phyloP scores from a whole-genome alignment of 2,888 invertebrate species.

The Harpagoxenus sublaevis region DNA sequence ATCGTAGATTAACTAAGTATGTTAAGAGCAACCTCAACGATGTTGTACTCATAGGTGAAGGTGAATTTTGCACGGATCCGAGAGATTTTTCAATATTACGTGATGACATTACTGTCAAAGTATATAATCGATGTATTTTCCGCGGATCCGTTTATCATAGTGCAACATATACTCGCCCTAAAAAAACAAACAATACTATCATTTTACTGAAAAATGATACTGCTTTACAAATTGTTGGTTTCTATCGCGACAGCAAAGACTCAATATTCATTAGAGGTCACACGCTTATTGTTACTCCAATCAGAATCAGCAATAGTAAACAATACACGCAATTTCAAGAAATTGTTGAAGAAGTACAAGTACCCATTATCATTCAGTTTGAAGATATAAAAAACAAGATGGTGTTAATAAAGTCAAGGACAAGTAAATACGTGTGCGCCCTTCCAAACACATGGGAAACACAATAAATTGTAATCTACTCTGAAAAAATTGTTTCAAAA shows the following conservation, averaged over 20 bases:
- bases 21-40: no score
- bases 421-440: not conserved
- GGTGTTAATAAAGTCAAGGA: not conserved
- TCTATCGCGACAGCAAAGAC: not conserved
- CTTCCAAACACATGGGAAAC: not conserved
- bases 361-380: not conserved
- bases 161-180: no score
- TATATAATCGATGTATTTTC: no score
- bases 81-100: no score
- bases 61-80: no score
- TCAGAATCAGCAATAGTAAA: not conserved
- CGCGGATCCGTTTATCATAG: no score
- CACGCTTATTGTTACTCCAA: not conserved
- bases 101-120: no score
- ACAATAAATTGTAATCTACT: no score
- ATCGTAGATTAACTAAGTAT: no score
- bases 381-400: not conserved
- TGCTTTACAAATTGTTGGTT: not conserved
- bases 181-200: not conserved
- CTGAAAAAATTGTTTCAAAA: no score
- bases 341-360: not conserved
- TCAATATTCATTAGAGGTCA: not conserved
- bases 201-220: not conserved
- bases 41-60: no score
- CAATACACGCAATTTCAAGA: not conserved